Conservation (phyloP, 1,140 invertebrate genomes). For the Drosophila lacertosa region DNA sequence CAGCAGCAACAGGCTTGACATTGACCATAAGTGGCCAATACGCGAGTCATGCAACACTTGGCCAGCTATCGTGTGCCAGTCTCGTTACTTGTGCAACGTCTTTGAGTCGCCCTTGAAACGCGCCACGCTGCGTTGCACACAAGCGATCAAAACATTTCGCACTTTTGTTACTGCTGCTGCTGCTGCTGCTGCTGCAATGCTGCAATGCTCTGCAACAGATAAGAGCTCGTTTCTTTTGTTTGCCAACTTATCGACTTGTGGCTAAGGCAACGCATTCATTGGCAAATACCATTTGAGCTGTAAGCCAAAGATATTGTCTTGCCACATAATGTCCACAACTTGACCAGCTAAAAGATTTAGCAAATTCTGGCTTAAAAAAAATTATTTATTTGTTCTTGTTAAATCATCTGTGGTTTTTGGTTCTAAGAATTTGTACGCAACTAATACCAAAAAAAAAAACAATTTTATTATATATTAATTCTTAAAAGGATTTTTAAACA, state of each 20-base stretch:
- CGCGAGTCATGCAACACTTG: slow-evolving; percentile 35
- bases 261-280: no score
- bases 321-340: no score
- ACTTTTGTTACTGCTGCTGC: neutral
- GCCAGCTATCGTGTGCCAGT: neutral
- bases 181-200: neutral
- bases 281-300: no score
- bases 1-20: slow-evolving; percentile 25
- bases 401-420: no score
- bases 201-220: slow-evolving; percentile 9
- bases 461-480: no score
- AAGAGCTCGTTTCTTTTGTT: neutral
- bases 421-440: no score
- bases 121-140: slow-evolving; percentile 43
- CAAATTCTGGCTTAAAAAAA: no score
- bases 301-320: no score
- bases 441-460: no score
- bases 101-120: slow-evolving; percentile 32
- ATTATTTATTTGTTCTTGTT: no score
- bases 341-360: no score
- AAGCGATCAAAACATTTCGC: slow-evolving; percentile 20
- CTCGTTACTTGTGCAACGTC: slow-evolving; percentile 21
- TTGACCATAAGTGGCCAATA: slow-evolving; percentile 42
- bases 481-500: no score
- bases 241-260: neutral